Evolutionary conservation across 2,113 vertebrate genomes (phyloP).

Genomic region (Crotalus viridis): DNA sequence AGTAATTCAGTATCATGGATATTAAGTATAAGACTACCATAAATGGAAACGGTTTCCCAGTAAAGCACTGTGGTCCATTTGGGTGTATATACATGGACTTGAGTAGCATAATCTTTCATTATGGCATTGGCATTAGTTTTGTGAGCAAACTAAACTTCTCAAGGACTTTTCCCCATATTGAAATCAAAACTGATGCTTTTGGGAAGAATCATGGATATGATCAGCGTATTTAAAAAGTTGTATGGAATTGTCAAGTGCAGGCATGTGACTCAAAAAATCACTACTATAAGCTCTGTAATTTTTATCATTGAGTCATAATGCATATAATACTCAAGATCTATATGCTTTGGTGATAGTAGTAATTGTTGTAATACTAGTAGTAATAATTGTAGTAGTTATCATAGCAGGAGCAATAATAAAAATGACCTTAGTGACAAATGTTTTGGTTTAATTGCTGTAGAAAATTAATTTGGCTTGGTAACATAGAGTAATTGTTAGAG

Average conservation of each 20-base stretch:
- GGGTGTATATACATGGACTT: slow-evolving; percentile 50
- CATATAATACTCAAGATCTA: background rate
- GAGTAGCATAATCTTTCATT: slow-evolving; percentile 34
- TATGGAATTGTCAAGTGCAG: background rate
- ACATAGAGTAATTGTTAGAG: background rate
- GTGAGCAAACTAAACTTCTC: slow-evolving; percentile 44
- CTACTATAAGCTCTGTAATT: background rate
- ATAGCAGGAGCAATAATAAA: background rate
- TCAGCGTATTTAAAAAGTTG: background rate
- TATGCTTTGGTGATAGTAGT: background rate
- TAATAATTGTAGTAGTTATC: background rate
- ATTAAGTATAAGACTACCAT: slow-evolving; percentile 46
- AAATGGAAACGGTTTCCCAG: slow-evolving; percentile 61
- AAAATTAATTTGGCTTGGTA: background rate
- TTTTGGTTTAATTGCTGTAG: background rate
- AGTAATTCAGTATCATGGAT: slow-evolving; percentile 53
- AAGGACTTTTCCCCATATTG: slow-evolving; percentile 46
- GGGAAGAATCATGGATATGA: slow-evolving; percentile 30
- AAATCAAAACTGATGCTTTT: slow-evolving; percentile 18
- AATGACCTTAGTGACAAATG: background rate
- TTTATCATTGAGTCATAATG: background rate
- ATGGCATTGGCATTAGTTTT: slow-evolving; percentile 42
- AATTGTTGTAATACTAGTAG: background rate
- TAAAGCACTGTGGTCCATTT: slow-evolving; percentile 39
- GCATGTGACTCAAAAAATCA: background rate